Base-by-base conservation (phyloP, 2,888 invertebrate species). In the Lycia hirtaria region DNA sequence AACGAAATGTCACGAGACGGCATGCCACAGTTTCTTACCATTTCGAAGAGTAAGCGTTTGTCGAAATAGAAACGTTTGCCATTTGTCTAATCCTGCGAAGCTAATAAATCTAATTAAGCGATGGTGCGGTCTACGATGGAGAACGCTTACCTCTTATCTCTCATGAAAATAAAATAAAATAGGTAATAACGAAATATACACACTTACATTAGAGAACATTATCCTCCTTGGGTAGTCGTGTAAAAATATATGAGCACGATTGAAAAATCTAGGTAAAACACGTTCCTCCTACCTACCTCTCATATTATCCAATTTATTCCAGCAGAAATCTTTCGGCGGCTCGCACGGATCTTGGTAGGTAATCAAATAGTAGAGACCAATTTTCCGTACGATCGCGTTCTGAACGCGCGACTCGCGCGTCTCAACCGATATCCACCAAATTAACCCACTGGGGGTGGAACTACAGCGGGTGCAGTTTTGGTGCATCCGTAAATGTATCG, bases 291-390 rank as follows among this genome's bases (percentile, higher is more conserved):
- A 44, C 30, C 30, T 72, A 32, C 12, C 22, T 72, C 17, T 32
- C 17, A 24, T 30, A 77, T 82, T 78, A 79, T 80, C 76, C 81
- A 80, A 81, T 84, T 86, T 81, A 82, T 78, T 80, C 80, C 76
- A 67, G 69, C 67, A 61, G 71, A 71, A 64, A 72, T 70, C 67
- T 60, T 51, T 64, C 64, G 64, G 62, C 62, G 64, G 62, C 72
- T 73, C 74, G 76, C 83, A 83, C 68, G 83, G 78, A 88, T 87
- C 83, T 87, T 88, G 80, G 83, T 78, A 80, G 87, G 80, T 88
- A 88, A 88, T 88, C 83, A 76, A 84, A 87, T 83, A 76, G 81
- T 51, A 82, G 80, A 83, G 85, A 74, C 81, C 88, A 90, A 90
- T 90, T 90, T 90, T 88, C 87, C 87, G 83, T 88, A 76, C 79